A percentile compares a stretch with the other conserved stretches of the same genome.
These are phyloP conservation scores for Aplocera efformata DNA, from an alignment of 2,888 invertebrate species.

Conservation along the genomic window DNA sequence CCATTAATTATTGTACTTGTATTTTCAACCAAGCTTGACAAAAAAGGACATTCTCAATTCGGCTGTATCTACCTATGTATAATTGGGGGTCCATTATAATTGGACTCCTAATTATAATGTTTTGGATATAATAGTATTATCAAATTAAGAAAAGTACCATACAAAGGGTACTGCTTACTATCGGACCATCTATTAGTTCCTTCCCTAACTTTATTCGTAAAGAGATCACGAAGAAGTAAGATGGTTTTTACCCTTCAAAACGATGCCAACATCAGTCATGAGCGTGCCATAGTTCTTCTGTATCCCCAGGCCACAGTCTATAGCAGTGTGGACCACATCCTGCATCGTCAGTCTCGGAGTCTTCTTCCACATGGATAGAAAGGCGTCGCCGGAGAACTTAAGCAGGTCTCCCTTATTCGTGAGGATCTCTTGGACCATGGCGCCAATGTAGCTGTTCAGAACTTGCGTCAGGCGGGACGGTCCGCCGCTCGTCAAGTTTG, in stretches of 20 bases:
- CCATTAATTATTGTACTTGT: too few relatives aligned
- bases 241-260: slow-evolving; percentile 71
- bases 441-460: slow-evolving; percentile 85
- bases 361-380: slow-evolving; percentile 84
- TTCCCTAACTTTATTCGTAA: too few relatives aligned
- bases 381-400: slow-evolving; percentile 85
- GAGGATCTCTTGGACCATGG: slow-evolving; percentile 85
- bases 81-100: too few relatives aligned
- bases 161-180: too few relatives aligned
- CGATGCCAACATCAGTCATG: slow-evolving; percentile 81
- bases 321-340: slow-evolving; percentile 81
- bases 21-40: too few relatives aligned
- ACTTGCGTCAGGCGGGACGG: slow-evolving; percentile 85
- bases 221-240: too few relatives aligned
- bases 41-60: too few relatives aligned
- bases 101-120: too few relatives aligned
- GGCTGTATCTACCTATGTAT: too few relatives aligned
- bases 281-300: slow-evolving; percentile 83
- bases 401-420: slow-evolving; percentile 83
- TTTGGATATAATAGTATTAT: too few relatives aligned
- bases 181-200: too few relatives aligned
- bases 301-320: slow-evolving; percentile 84
- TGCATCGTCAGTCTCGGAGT: slow-evolving; percentile 74
- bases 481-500: slow-evolving; percentile 82
- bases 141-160: too few relatives aligned